phyloP scores from a whole-genome alignment of 1,140 invertebrate species.

The Dendrolimus punctatus region DNA sequence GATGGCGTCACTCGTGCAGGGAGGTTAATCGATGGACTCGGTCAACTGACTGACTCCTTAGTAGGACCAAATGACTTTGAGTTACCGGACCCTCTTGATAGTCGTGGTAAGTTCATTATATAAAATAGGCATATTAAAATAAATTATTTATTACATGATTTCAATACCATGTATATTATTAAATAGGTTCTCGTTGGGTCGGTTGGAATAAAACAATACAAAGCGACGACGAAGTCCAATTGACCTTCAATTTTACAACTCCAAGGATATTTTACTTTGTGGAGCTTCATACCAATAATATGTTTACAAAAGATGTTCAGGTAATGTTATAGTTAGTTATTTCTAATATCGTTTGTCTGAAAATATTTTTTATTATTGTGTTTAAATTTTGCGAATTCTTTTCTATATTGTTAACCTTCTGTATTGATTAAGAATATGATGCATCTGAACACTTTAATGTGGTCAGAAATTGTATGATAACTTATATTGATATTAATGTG shows the following conservation, averaged over 20 bases:
- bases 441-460: too few species aligned
- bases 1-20: conserved; percentile 83
- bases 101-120: conserved; percentile 54
- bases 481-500: too few species aligned
- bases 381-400: too few species aligned
- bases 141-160: neutral
- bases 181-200: conserved; percentile 86
- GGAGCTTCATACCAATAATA: conserved; percentile 84
- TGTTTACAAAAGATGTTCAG: conserved; percentile 81
- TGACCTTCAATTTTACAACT: conserved; percentile 86
- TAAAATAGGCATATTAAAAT: neutral
- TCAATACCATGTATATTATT: conserved; percentile 7
- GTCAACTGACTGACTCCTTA: conserved; percentile 86
- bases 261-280: conserved; percentile 83
- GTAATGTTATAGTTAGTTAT: conserved; percentile 44
- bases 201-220: conserved; percentile 86
- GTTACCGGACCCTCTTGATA: conserved; percentile 66
- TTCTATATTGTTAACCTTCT: too few species aligned
- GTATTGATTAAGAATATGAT: too few species aligned
- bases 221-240: conserved; percentile 73
- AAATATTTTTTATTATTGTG: too few species aligned
- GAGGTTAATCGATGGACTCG: conserved; percentile 82
- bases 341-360: too few species aligned
- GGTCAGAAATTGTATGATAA: too few species aligned
- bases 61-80: conserved; percentile 74